Evolutionary conservation across 1,140 invertebrate species (phyloP).

Genomic region (Drosophila pachea): DNA sequence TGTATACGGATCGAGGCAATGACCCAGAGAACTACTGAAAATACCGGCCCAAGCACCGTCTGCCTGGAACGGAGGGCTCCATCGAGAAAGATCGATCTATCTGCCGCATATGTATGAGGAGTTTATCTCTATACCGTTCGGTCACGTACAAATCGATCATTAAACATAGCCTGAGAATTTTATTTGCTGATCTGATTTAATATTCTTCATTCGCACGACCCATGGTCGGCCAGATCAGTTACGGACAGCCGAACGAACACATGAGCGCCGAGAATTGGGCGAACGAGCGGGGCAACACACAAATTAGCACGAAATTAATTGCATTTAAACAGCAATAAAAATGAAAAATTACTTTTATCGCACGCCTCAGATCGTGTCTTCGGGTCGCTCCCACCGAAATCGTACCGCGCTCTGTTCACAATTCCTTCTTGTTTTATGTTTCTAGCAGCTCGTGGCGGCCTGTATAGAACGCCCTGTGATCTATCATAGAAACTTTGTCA

Average conservation of each 20-base stretch:
- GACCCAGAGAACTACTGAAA: conserved; percentile 66
- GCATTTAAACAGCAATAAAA: conserved; percentile 63
- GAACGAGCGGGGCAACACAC: conserved; percentile 19
- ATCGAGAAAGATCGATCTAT: neutral
- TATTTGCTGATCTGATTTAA: conserved; percentile 16
- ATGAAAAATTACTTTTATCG: conserved; percentile 60
- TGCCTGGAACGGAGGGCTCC: conserved; percentile 5
- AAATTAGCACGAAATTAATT: conserved; percentile 72
- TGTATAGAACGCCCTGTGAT: conserved; percentile 16
- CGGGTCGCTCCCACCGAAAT: conserved; percentile 33
- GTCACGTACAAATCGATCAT: conserved; percentile 6
- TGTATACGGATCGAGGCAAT: conserved; percentile 46
- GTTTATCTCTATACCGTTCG: conserved; percentile 2
- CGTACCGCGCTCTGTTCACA: conserved; percentile 15
- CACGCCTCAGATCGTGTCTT: conserved; percentile 38
- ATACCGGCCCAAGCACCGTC: conserved; percentile 2
- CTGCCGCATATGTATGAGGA: neutral
- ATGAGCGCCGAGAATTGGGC: conserved; percentile 28
- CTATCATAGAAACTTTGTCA: conserved; percentile 37
- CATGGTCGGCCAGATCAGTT: conserved; percentile 10
- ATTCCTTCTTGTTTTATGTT: neutral
- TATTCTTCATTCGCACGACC: conserved; percentile 4
- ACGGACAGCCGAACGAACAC: conserved; percentile 2
- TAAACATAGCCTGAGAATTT: conserved; percentile 36
- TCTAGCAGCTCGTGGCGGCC: neutral